These are phyloP conservation scores for Odontesthes bonariensis DNA, from an alignment of 2,113 vertebrate species.

Conservation along the genomic window DNA sequence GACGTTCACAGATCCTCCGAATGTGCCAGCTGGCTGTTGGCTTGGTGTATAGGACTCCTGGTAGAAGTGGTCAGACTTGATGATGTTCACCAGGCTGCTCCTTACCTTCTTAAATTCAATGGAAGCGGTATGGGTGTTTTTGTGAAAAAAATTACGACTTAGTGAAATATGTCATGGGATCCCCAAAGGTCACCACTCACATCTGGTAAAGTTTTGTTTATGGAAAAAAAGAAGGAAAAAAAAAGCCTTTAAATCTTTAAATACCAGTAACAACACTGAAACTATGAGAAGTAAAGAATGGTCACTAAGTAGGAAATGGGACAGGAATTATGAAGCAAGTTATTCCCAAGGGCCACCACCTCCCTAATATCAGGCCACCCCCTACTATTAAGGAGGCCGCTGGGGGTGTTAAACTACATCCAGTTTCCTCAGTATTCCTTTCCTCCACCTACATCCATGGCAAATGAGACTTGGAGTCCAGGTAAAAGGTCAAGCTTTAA, in stretches of 20 bases:
- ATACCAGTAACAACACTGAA: not conserved
- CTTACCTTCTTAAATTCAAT: not conserved
- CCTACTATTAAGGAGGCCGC: slow-evolving; percentile 20
- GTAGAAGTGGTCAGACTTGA: no score
- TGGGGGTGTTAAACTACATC: slow-evolving; percentile 50
- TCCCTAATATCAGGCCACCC: not conserved
- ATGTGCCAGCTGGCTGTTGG: no score
- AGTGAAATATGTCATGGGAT: no score
- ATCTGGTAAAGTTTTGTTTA: no score
- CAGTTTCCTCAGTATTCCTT: slow-evolving; percentile 42
- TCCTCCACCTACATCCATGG: slow-evolving; percentile 16
- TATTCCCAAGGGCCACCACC: slow-evolving; percentile 39
- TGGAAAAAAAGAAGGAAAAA: not conserved
- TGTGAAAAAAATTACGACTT: not conserved
- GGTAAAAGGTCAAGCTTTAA: slow-evolving; percentile 64
- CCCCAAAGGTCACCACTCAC: no score
- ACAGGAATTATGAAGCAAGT: slow-evolving; percentile 43
- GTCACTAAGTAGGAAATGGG: slow-evolving; percentile 19
- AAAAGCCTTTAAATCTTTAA: no score
- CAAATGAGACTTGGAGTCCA: slow-evolving; percentile 22
- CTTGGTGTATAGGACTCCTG: no score
- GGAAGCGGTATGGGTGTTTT: not conserved
- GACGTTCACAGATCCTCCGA: no score
- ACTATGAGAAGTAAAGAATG: not conserved
- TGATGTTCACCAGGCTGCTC: not conserved